Evolutionary conservation across 1,140 invertebrate species (phyloP).

Genomic region (Papilio machaon): DNA sequence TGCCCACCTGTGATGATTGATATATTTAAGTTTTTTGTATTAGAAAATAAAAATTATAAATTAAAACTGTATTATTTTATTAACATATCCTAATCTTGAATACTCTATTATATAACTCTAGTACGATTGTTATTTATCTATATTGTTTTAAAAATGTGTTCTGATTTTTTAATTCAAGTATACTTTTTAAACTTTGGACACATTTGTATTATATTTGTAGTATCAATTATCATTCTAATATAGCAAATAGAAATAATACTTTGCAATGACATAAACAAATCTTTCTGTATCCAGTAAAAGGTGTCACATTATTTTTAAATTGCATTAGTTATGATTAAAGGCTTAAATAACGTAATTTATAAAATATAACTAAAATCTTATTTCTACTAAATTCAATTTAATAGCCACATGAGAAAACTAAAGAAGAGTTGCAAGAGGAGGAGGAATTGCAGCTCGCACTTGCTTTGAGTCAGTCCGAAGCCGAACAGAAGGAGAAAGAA

Average conservation of each 20-base stretch:
- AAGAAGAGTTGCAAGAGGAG: constrained; percentile 97
- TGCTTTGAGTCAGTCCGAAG: constrained; percentile 98
- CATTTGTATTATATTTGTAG: not conserved
- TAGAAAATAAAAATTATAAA: constrained; percentile 14
- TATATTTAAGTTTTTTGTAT: constrained; percentile 2
- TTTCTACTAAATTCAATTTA: not conserved
- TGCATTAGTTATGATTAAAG: too few species aligned
- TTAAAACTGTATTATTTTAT: not conserved
- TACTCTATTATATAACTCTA: not conserved
- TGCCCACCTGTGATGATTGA: too few species aligned
- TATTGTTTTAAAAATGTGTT: too few species aligned
- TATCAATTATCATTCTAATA: not conserved
- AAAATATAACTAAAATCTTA: not conserved
- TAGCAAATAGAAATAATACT: not conserved
- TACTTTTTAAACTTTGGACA: not conserved
- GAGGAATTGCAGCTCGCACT: constrained; percentile 98
- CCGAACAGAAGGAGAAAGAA: constrained; percentile 95
- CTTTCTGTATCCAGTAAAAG: too few species aligned
- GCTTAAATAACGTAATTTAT: too few species aligned
- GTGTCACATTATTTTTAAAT: too few species aligned
- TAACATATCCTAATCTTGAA: not conserved
- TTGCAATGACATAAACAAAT: not conserved
- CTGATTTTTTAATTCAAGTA: too few species aligned
- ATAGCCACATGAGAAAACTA: constrained; percentile 89
- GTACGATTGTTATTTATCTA: not conserved